phyloP scores from a whole-genome alignment of 2,797 vertebrate genomes.

The Schizothorax lantsangensis region DNA sequence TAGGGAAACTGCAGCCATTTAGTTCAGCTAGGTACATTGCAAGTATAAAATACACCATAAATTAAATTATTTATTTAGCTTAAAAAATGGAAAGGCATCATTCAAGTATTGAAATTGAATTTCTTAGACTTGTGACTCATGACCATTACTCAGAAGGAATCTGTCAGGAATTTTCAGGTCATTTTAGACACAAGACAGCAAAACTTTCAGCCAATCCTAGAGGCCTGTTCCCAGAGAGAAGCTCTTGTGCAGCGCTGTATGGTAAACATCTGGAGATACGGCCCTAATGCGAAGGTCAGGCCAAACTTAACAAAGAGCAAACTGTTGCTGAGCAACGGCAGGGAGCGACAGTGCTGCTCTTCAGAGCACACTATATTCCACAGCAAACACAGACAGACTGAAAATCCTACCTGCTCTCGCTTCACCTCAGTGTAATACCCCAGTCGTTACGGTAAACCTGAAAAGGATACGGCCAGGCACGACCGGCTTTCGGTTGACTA shows the following conservation, averaged over 20 bases:
- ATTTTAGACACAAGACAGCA: constrained; percentile 20
- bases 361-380: constrained; percentile 71
- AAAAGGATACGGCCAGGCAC: constrained; percentile 91
- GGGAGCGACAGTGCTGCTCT: constrained; percentile 70
- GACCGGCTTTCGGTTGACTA: constrained; percentile 89
- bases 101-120: no score
- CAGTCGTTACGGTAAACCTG: neutral
- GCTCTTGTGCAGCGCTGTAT: neutral
- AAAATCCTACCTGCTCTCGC: constrained; percentile 74
- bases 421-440: neutral
- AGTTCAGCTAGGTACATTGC: neutral
- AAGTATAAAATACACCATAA: neutral
- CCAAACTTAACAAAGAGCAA: constrained; percentile 75
- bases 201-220: constrained; percentile 28
- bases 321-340: constrained; percentile 86
- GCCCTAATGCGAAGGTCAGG: constrained; percentile 64
- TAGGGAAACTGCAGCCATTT: neutral
- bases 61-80: neutral
- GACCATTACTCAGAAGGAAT: constrained; percentile 39
- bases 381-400: constrained; percentile 29
- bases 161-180: constrained; percentile 17
- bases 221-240: neutral
- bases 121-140: neutral
- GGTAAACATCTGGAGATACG: constrained; percentile 66
- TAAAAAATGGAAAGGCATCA: neutral